Percentiles rank a stretch among this genome's conserved stretches.
Evolutionary conservation across 2,888 invertebrate genomes (phyloP).

Genomic region (Tuberolachnus salignus): DNA sequence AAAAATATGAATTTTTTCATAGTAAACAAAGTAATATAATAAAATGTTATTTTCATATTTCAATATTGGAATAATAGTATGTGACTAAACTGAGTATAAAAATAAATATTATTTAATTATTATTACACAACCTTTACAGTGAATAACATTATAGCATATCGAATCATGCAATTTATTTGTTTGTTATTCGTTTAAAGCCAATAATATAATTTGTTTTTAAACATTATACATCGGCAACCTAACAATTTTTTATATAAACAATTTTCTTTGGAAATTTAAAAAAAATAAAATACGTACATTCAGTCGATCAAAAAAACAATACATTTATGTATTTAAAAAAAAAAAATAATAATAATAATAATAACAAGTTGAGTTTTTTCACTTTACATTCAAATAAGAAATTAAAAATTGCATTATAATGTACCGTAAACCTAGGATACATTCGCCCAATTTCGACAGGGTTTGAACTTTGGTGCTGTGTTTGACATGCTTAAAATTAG

Average conservation of each 20-base stretch:
- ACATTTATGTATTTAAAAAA: not conserved
- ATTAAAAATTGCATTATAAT: not conserved
- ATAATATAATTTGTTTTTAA: not conserved
- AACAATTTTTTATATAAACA: not conserved
- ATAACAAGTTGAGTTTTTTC: not conserved
- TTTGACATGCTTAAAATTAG: too few species aligned
- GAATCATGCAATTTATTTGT: conserved; percentile 1
- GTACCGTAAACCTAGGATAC: too few species aligned
- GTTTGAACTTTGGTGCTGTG: too few species aligned
- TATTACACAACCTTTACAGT: not conserved
- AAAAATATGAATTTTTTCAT: too few species aligned
- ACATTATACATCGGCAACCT: not conserved
- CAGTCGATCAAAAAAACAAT: not conserved
- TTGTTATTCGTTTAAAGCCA: not conserved
- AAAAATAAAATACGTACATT: conserved; percentile 1
- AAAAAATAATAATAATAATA: too few species aligned
- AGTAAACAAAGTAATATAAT: too few species aligned
- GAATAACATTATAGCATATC: not conserved
- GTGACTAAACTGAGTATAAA: conserved; percentile 9
- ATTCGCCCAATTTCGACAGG: too few species aligned
- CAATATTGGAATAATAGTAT: not conserved
- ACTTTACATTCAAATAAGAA: not conserved
- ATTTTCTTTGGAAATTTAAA: not conserved
- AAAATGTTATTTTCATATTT: not conserved
- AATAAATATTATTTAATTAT: conserved; percentile 30